Base-by-base conservation (phyloP, 1,140 invertebrate species). In the Drosophila sulfurigaster region DNA sequence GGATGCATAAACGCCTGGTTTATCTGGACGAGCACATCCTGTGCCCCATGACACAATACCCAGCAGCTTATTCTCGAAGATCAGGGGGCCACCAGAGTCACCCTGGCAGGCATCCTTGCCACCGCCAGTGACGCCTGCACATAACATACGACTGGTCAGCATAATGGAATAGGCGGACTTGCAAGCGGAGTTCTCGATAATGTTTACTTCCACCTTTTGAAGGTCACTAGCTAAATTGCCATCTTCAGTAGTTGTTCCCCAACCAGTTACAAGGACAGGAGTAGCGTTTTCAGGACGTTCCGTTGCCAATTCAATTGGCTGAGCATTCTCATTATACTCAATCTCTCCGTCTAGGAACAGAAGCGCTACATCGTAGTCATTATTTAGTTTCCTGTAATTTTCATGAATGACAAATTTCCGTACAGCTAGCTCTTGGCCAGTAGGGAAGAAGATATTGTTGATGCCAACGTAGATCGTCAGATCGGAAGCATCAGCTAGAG, bases 31-130 rank as follows among this genome's bases (percentile, higher is more conserved):
- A 20, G 20, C 20, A 20, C 16, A 16, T 1, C 16, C 95, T 13
- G 94, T 94, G 1, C 96, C 95, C 95, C 95, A 96, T 0, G 95
- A 96, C 0, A 95, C 94, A 8, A 96, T 92, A 20, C 95, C 95
- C 7, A 93, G 81, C 5, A 95, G 82, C 62, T 93, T 67, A 43
- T 92, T 91, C 11, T 92, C 73, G 15, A 67, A 64, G 41, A 91
- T 85, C 41, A 94, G 62, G 2, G 93, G 93, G 32, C 93, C 93
- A 11, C 93, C 93, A 13, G 93, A 93, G 73, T 93, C 93, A n/a
- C 91, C 91, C 57, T 94, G 94, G 71, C 94, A 94, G 35, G 94
- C 92, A 82, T 94, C 94, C 76, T 94, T 94, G 43, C 91, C 91
- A 43, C 90, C 90, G 58, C 91, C 91, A 0, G 79, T 80, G 3